Evolutionary conservation across 1,140 invertebrate genomes (phyloP).

Genomic region (Bombus superbus): DNA sequence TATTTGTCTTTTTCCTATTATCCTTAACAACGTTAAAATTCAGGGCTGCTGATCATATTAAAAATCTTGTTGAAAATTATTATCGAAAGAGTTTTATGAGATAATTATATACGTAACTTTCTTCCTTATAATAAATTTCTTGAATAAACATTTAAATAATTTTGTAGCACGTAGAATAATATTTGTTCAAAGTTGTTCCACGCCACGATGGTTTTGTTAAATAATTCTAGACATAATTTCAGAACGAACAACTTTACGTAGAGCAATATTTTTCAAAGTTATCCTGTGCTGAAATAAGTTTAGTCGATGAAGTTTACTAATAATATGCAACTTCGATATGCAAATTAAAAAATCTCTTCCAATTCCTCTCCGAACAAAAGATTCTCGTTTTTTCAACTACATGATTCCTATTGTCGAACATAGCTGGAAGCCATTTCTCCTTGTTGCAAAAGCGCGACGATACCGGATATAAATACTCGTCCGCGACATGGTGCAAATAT

Average conservation of each 20-base stretch:
- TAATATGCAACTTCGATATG: too few relatives aligned
- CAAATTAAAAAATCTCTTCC: not conserved
- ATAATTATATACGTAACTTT: too few relatives aligned
- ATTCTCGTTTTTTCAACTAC: too few relatives aligned
- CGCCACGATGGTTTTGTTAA: too few relatives aligned
- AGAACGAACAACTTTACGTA: not conserved
- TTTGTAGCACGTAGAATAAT: too few relatives aligned
- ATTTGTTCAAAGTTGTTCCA: too few relatives aligned
- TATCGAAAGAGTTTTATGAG: too few relatives aligned
- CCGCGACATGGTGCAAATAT: not conserved
- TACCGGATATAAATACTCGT: slow-evolving; percentile 2
- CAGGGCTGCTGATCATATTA: not conserved
- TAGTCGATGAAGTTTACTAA: too few relatives aligned
- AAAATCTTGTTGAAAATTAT: not conserved
- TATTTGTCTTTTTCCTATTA: not conserved
- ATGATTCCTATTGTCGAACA: not conserved
- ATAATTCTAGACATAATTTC: too few relatives aligned
- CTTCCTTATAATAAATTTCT: too few relatives aligned
- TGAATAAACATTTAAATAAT: too few relatives aligned
- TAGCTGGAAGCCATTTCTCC: not conserved
- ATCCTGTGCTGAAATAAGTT: too few relatives aligned
- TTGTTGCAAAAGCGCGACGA: not conserved
- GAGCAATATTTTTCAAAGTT: not conserved
- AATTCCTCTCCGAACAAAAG: not conserved
- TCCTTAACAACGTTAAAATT: not conserved